Conservation (phyloP, 2,888 invertebrate genomes). For the Amphipyra berbera region DNA sequence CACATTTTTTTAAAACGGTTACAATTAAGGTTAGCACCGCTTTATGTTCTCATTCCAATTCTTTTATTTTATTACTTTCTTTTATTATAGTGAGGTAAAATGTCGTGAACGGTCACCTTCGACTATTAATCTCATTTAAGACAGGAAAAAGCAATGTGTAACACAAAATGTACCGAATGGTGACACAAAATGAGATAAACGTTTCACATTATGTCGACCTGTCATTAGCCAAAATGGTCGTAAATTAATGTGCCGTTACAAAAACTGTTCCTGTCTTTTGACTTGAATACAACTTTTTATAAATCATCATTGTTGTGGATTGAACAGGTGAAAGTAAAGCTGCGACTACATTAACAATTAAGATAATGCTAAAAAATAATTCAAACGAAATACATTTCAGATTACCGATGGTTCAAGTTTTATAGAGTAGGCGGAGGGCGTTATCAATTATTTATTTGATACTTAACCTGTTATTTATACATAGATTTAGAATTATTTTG, state of each 20-base stretch:
- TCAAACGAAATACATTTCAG: not conserved
- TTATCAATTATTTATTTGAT: not conserved
- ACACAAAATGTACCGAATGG: slow-evolving; percentile 46
- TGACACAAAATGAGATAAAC: slow-evolving; percentile 58
- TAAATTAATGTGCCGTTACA: slow-evolving; percentile 68
- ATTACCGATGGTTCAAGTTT: not conserved
- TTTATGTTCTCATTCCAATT: slow-evolving; percentile 20
- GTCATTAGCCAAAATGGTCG: slow-evolving; percentile 65
- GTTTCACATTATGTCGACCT: slow-evolving; percentile 53
- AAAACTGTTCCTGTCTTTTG: slow-evolving; percentile 61
- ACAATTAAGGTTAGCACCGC: slow-evolving; percentile 23
- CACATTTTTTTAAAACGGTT: slow-evolving; percentile 17
- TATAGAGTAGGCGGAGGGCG: not conserved
- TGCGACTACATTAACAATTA: slow-evolving; percentile 16
- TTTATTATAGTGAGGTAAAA: slow-evolving; percentile 23
- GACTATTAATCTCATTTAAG: slow-evolving; percentile 48
- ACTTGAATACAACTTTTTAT: slow-evolving; percentile 46
- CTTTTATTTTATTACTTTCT: slow-evolving; percentile 28
- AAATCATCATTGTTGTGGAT: slow-evolving; percentile 42
- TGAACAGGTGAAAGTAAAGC: slow-evolving; percentile 55
- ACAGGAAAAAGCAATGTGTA: slow-evolving; percentile 51
- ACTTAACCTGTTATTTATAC: no score
- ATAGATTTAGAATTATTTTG: no score
- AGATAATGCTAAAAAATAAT: not conserved
- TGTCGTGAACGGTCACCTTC: slow-evolving; percentile 27